Conservation (phyloP, 1,140 invertebrate genomes). For the Calosoma granatense region DNA sequence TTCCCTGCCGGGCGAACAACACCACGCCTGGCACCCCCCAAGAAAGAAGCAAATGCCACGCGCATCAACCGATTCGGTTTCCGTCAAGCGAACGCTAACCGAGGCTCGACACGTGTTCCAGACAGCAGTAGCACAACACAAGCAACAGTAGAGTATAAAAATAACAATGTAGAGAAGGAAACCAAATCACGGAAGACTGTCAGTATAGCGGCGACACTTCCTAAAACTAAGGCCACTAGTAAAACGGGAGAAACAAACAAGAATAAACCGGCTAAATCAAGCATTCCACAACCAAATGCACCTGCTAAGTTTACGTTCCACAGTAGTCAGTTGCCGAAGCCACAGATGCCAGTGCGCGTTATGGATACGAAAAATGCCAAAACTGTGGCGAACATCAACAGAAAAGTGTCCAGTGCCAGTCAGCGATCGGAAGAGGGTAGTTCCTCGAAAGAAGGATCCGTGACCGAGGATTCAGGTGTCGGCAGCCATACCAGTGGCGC, state of each 20-base stretch:
- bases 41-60: conserved; percentile 38
- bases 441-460: conserved; percentile 40
- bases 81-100: conserved; percentile 30
- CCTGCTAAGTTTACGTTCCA: conserved; percentile 58
- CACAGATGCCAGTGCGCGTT: conserved; percentile 55
- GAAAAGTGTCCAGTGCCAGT: conserved; percentile 34
- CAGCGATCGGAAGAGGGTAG: conserved; percentile 28
- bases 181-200: not conserved
- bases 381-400: conserved; percentile 52
- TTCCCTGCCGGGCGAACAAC: conserved; percentile 38
- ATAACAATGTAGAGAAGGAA: conserved; percentile 15
- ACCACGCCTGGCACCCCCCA: conserved; percentile 39
- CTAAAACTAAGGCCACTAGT: not conserved
- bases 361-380: conserved; percentile 61
- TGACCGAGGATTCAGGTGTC: conserved; percentile 49
- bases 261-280: conserved; percentile 8
- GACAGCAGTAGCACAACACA: conserved; percentile 16
- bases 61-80: conserved; percentile 43
- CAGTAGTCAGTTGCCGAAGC: conserved; percentile 57
- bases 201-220: not conserved
- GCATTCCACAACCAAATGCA: conserved; percentile 27
- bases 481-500: conserved; percentile 43
- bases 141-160: conserved; percentile 15
- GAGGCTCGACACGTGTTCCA: conserved; percentile 15
- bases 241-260: not conserved